Evolutionary conservation across 2,113 vertebrate species (phyloP).

Genomic region (Paramisgurnus dabryanus): DNA sequence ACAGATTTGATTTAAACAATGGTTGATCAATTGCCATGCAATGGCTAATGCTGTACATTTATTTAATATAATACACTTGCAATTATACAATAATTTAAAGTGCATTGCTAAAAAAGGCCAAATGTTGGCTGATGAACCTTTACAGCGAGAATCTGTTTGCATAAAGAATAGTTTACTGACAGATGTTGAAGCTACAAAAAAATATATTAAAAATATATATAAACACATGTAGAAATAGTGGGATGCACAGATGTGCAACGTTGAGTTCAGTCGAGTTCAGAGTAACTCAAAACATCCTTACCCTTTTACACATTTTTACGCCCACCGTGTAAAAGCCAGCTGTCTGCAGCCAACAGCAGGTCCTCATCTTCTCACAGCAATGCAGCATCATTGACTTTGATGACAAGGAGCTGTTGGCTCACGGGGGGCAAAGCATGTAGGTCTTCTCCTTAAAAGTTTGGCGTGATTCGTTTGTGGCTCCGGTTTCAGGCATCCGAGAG

Average conservation of each 20-base stretch:
- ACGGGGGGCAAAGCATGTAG: constrained; percentile 41
- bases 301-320: constrained; percentile 38
- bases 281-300: constrained; percentile 42
- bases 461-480: constrained; percentile 57
- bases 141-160: too few species aligned
- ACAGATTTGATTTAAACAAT: not conserved
- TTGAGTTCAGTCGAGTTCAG: not conserved
- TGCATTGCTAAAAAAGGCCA: too few species aligned
- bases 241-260: too few species aligned
- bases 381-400: constrained; percentile 36
- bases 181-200: not conserved
- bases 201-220: not conserved
- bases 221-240: not conserved
- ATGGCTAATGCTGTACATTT: not conserved
- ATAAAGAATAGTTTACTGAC: not conserved
- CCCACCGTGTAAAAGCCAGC: constrained; percentile 22
- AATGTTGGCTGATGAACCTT: too few species aligned
- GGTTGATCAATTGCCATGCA: not conserved
- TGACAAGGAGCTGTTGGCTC: constrained; percentile 45
- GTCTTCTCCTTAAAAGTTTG: constrained; percentile 55
- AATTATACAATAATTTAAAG: too few species aligned
- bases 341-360: constrained; percentile 54
- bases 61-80: too few species aligned
- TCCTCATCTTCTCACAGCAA: constrained; percentile 57
- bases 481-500: constrained; percentile 58